Conservation (phyloP, 2,888 invertebrate species). For the Mythimna vitellina region DNA sequence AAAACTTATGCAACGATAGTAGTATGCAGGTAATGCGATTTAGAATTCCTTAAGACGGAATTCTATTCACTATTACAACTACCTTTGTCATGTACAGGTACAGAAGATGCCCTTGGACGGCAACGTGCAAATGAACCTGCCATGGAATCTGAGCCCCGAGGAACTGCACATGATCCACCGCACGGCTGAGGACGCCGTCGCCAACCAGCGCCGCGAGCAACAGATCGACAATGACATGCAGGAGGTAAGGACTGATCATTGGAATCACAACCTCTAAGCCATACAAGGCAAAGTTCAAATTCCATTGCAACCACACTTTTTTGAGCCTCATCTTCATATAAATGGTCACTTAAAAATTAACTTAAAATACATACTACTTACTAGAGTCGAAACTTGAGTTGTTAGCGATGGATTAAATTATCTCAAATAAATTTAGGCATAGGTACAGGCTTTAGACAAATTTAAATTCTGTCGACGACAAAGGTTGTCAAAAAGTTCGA, state of each 20-base stretch:
- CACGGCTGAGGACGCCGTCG: constrained; percentile 82
- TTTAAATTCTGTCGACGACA: neutral
- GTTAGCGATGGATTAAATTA: too few species aligned
- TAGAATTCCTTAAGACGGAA: neutral
- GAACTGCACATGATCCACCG: constrained; percentile 86
- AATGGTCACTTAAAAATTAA: too few species aligned
- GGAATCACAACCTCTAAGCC: too few species aligned
- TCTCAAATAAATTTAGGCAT: too few species aligned
- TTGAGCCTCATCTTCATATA: too few species aligned
- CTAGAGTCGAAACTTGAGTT: too few species aligned
- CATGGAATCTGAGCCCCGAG: constrained; percentile 86
- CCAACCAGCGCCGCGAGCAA: constrained; percentile 80
- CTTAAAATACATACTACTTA: too few species aligned
- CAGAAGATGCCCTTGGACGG: constrained; percentile 86
- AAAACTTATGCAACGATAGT: constrained; percentile 8
- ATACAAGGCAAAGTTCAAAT: too few species aligned
- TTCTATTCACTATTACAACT: neutral
- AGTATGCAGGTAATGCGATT: neutral
- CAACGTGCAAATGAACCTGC: constrained; percentile 83
- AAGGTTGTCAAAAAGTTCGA: neutral
- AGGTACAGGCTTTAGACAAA: neutral
- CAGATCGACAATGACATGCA: constrained; percentile 88
- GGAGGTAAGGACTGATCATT: constrained; percentile 73
- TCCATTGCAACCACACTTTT: too few species aligned
- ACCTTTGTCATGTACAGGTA: constrained; percentile 59